Evolutionary conservation across 2,888 invertebrate genomes (phyloP), one percentile per base, ranked within the genome.

Genomic region (Drosophila prostipennis): DNA sequence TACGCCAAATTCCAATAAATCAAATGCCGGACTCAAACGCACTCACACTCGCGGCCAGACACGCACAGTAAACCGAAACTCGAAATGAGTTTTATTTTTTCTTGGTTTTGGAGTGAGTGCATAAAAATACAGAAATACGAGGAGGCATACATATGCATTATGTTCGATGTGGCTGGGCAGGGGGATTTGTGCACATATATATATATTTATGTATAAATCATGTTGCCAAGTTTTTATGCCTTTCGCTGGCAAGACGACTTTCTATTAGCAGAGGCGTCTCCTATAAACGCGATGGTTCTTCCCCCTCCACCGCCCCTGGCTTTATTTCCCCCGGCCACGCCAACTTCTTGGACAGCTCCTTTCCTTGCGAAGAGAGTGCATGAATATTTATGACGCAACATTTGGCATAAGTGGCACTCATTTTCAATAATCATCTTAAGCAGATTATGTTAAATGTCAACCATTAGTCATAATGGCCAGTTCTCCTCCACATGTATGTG

Each of bases 191-290:
- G 40, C 43, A 19, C 55, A 26, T 2, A 26, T 3, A 23, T 4
- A 39, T 56, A 53, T 70, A 74, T 76, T 73, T 80, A 74, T 82
- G 78, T 87, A 87, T 84, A 84, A 84, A 84, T 84, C 83, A 87
- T 87, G 88, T 87, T 87, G 88, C 77, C 86, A 82, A 82, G 88
- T 87, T 84, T 84, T 84, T 84, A 87, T 84, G 86, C 88, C 82
- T 77, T 72, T 75, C 60, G 61, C 72, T 64, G 74, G 55, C 68
- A 70, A 61, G 78, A 78, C 80, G 73, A 75, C 81, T 87, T 80
- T 87, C 87, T 87, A 87, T 83, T 81, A 83, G 78, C 79, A 68
- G 60, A 60, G 81, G 68, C 80, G 78, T 72, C 70, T 72, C 72
- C 72, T 63, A 72, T 71, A 72, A 72, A 72, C 19, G 64, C 48